These are phyloP conservation scores for Petaurus breviceps DNA, from an alignment of 2,113 vertebrate genomes.

Conservation along the genomic window DNA sequence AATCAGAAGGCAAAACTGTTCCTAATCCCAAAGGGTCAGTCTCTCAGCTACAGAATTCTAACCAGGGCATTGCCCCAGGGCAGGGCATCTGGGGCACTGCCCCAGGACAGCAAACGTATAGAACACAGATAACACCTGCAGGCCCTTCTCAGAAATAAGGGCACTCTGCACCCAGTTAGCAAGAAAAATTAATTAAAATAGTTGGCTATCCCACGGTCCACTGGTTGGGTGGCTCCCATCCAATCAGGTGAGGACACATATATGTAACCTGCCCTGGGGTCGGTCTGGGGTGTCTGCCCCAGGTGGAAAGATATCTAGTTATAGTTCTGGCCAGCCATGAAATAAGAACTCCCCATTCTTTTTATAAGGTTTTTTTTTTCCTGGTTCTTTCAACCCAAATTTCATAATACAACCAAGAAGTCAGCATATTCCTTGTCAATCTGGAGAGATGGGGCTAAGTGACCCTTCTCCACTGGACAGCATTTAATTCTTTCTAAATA, in stretches of 20 bases:
- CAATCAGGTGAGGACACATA: not conserved
- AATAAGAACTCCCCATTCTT: not conserved
- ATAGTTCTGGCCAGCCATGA: not conserved
- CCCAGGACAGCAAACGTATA: not conserved
- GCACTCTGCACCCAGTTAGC: not conserved
- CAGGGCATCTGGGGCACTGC: no score
- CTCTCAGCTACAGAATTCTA: not conserved
- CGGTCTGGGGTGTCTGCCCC: not conserved
- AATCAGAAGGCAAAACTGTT: not conserved
- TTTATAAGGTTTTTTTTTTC: not conserved
- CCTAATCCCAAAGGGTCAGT: not conserved
- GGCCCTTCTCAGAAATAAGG: not conserved
- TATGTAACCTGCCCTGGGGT: not conserved
- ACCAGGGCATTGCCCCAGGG: no score
- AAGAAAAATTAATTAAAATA: not conserved
- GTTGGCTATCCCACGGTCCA: not conserved
- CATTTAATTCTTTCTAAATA: constrained; percentile 48
- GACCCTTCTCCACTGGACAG: constrained; percentile 2
- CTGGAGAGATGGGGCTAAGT: constrained; percentile 12
- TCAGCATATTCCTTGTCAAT: constrained; percentile 16
- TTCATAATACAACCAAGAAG: not conserved
- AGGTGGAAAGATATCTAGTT: not conserved
- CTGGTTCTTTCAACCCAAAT: constrained; percentile 1
- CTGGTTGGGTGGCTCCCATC: not conserved
- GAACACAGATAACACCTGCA: not conserved